phyloP scores from a whole-genome alignment of 2,888 invertebrate species.

The Synergus japonicus region DNA sequence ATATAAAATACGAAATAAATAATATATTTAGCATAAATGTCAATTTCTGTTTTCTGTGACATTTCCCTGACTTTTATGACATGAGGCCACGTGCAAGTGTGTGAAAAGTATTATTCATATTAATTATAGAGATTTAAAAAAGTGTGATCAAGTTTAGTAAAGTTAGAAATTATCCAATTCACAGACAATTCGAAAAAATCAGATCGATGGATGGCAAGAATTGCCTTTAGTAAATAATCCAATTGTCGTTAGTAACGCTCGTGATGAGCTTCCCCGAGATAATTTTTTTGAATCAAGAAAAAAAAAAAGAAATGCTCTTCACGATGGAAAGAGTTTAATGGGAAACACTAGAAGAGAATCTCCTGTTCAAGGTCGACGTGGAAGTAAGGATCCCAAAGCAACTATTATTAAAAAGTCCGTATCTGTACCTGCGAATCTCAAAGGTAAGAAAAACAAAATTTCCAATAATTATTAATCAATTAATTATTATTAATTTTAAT shows the following conservation, averaged over 20 bases:
- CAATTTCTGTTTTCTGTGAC: too few relatives aligned
- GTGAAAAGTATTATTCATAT: too few relatives aligned
- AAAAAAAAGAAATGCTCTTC: constrained; percentile 51
- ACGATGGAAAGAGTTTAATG: constrained; percentile 45
- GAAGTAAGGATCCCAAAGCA: constrained; percentile 42
- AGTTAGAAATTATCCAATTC: not conserved
- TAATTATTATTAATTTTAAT: too few relatives aligned
- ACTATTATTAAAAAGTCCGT: constrained; percentile 62
- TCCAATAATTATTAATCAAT: too few relatives aligned
- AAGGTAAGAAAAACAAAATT: constrained; percentile 41
- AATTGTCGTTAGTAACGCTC: constrained; percentile 63
- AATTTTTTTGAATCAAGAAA: constrained; percentile 61
- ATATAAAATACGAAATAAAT: too few relatives aligned
- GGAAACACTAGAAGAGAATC: constrained; percentile 48
- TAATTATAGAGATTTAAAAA: too few relatives aligned
- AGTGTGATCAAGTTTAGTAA: too few relatives aligned
- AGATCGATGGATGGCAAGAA: constrained; percentile 59
- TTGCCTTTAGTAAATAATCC: constrained; percentile 9
- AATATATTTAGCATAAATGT: too few relatives aligned
- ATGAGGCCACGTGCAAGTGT: too few relatives aligned
- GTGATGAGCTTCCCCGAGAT: constrained; percentile 67
- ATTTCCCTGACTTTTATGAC: too few relatives aligned
- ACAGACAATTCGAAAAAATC: constrained; percentile 61
- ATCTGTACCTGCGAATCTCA: constrained; percentile 65
- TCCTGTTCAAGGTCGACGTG: constrained; percentile 47